Conservation (phyloP, 2,797 vertebrate species). For the Oophaga sylvatica region DNA sequence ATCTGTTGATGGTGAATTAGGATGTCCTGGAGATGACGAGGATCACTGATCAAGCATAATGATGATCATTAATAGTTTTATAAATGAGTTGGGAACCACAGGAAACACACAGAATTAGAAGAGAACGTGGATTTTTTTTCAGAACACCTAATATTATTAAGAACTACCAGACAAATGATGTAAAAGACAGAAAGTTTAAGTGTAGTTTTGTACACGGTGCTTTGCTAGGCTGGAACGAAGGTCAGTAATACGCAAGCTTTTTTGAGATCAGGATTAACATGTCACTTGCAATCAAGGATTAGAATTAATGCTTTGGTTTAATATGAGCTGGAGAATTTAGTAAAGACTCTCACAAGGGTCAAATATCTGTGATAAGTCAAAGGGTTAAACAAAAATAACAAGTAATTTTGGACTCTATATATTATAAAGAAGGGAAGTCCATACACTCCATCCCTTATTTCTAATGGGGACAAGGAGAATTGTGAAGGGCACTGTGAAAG, state of each 20-base stretch:
- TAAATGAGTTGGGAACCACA: conserved; percentile 65
- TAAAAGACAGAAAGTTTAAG: neutral
- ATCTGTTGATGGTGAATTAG: neutral
- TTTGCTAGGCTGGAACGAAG: neutral
- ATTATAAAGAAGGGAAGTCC: neutral
- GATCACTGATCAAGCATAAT: neutral
- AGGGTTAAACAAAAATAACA: neutral
- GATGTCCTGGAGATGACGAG: conserved; percentile 24
- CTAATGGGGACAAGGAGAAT: neutral
- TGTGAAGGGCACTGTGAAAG: neutral
- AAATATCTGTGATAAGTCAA: neutral
- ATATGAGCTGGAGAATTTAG: conserved; percentile 1
- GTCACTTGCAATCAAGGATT: conserved; percentile 14
- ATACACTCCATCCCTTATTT: too few species aligned
- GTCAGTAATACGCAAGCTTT: neutral
- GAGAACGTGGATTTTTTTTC: conserved; percentile 62
- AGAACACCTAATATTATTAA: conserved; percentile 61
- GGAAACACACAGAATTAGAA: conserved; percentile 65
- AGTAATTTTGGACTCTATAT: neutral
- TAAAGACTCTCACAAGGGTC: neutral
- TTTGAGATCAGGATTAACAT: conserved; percentile 11
- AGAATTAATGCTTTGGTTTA: conserved; percentile 21
- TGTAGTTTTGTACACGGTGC: neutral
- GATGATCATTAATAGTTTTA: neutral
- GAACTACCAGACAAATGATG: neutral